A percentile compares a stretch with the other conserved stretches of the same genome.
Conservation (phyloP, 2,888 invertebrate species). For the Drosophila longiperda region DNA sequence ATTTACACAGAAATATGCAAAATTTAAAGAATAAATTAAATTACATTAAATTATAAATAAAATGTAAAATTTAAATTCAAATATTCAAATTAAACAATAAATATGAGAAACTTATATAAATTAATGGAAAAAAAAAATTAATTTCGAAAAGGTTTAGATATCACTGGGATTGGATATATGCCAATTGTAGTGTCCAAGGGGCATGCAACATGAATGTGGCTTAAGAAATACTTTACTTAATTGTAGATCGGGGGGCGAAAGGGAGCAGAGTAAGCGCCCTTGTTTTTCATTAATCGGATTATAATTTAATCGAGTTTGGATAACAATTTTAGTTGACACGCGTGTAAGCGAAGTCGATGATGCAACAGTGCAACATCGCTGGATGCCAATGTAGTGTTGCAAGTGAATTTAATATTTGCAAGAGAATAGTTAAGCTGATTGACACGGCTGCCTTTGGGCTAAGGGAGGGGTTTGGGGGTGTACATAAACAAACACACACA, state of each 20-base stretch:
- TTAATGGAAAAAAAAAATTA: not conserved
- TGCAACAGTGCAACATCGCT: not conserved
- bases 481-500: not conserved
- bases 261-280: not conserved
- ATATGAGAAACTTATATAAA: not conserved
- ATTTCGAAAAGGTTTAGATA: not conserved
- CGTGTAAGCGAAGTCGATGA: not conserved
- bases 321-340: constrained; percentile 36
- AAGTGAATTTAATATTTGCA: constrained; percentile 6
- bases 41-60: not conserved
- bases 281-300: constrained; percentile 53
- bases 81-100: not conserved
- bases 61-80: not conserved
- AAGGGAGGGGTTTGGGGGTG: not conserved
- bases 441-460: not conserved
- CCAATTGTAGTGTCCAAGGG: not conserved
- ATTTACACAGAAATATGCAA: not conserved
- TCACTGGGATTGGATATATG: not conserved
- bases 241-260: not conserved
- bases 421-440: constrained; percentile 1
- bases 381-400: not conserved
- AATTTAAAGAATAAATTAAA: not conserved
- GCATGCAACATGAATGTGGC: not conserved
- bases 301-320: constrained; percentile 35
- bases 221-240: not conserved